Evolutionary conservation across 2,113 vertebrate genomes (phyloP), one percentile per base, ranked within the genome.

Genomic region (Melanerpes aurifrons): DNA sequence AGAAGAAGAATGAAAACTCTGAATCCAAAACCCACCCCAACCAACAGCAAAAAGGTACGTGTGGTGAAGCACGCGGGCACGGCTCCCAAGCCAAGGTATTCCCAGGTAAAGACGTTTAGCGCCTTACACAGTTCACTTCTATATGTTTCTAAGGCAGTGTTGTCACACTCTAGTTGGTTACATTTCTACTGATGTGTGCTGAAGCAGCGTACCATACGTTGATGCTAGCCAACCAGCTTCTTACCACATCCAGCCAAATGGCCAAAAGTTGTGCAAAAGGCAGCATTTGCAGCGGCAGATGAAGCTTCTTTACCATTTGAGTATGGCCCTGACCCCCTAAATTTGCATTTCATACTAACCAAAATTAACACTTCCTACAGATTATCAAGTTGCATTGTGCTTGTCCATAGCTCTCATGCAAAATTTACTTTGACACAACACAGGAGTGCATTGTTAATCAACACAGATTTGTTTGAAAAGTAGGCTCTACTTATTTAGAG

Each of bases 391-490:
- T 95, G 78, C 61, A 69, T n/a, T n/a, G 21, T 66, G 35, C 21
- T 57, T 88, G 82, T 85, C 81, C 85, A 88, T 13, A 90, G 43
- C 3, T 32, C 43, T 82, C 53, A 48, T 80, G 79, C 57, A 81
- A 68, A 92, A 91, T 83, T 91, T 87, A 86, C 69, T 94, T 94
- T 94, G 95, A 87, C 82, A 56, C n/a, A 50, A 48, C 21, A 78
- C 8, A 48, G 58, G 26, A 87, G 43, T 66, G 85, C 48, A 83
- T 92, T 93, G 94, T 91, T 96, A 94, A 96, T 93, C 94, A 96
- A 70, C 69, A 61, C 2, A 86, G 66, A 63, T 78, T 94, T 96
- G 93, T 91, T 94, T 96, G 82, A 96, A 92, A 94, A 90, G 86
- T 45, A 86, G 58, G 61, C 16, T 93, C 53, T 92, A 62, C 94